Conservation (phyloP, 2,113 vertebrate species). For the Ochotona princeps region DNA sequence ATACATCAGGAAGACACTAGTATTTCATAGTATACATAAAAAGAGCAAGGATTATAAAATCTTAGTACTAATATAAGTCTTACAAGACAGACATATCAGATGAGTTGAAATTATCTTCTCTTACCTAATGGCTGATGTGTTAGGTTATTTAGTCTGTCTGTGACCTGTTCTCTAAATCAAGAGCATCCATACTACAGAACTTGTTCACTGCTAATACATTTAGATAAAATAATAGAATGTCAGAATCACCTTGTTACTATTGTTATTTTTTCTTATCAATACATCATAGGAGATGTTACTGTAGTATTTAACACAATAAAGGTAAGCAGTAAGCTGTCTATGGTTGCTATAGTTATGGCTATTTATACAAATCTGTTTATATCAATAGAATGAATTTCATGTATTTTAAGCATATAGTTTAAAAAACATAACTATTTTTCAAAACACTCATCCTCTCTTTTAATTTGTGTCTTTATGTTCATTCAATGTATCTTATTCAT, state of each 20-base stretch:
- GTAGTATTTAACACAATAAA: too few relatives aligned
- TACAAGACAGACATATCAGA: not conserved
- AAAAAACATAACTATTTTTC: too few relatives aligned
- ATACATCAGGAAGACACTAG: not conserved
- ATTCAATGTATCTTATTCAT: too few relatives aligned
- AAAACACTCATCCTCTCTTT: too few relatives aligned
- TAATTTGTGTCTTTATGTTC: too few relatives aligned
- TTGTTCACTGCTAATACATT: not conserved
- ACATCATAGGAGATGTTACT: not conserved
- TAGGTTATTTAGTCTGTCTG: not conserved
- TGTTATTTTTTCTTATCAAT: not conserved
- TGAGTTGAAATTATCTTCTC: not conserved
- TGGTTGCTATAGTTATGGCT: not conserved
- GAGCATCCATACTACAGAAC: not conserved
- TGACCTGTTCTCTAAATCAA: not conserved
- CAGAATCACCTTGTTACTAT: not conserved
- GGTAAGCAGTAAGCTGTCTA: not conserved
- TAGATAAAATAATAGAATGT: not conserved
- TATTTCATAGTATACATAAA: not conserved
- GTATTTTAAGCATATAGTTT: too few relatives aligned
- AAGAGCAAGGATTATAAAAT: not conserved
- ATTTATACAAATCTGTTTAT: too few relatives aligned
- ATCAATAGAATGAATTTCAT: too few relatives aligned
- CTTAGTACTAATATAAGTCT: not conserved
- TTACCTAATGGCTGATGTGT: not conserved